Evolutionary conservation across 2,113 vertebrate genomes (phyloP), one percentile per base, ranked within the genome.

Genomic region (Epinephelus lanceolatus): DNA sequence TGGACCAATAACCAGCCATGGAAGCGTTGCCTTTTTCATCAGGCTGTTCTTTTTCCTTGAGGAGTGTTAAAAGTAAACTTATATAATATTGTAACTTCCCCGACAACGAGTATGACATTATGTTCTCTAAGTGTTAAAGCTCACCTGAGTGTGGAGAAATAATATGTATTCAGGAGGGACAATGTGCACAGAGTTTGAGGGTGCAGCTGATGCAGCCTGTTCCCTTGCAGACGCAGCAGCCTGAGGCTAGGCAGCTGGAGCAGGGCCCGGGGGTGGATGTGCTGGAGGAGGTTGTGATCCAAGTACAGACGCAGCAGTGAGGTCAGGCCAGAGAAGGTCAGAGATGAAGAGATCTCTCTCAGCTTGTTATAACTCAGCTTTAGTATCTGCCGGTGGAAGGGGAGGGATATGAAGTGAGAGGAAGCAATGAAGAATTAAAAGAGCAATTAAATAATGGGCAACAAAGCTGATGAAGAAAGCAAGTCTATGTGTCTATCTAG

Each of bases 321-420:
- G 25, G 93, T 94, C 76, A 99, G 96, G 30, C 98, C 98, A 80
- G 91, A 95, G 55, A 99, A 95, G 14, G 96, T 97, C 62, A 93
- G 89, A 0, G 89, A 80, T 25, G 95, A 96, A 18, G 95, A 95
- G 84, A 99, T 91, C 65, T 94, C 94, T 6, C 93, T 95, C 63
- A 99, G 85, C 84, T 98, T 98, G 90, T 99, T 99, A 86, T 99
- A 99, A 93, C 97, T 99, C 83, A 99, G 94, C 89, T 99, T 99
- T 90, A 99, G 95, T 40, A 98, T 97, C 98, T 99, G 65, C 15
- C 70, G 10, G 76, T 17, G 53, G n/a, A 18, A 70, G 57, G 69
- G 17, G 30, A 60, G 75, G 47, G 57, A 82, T 75, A 81, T 81
- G 37, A 59, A 84, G 63, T 27, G 59, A 83, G 27, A 8, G 23